These are phyloP conservation scores for Caranx melampygus DNA, from an alignment of 2,113 vertebrate species.

Conservation along the genomic window DNA sequence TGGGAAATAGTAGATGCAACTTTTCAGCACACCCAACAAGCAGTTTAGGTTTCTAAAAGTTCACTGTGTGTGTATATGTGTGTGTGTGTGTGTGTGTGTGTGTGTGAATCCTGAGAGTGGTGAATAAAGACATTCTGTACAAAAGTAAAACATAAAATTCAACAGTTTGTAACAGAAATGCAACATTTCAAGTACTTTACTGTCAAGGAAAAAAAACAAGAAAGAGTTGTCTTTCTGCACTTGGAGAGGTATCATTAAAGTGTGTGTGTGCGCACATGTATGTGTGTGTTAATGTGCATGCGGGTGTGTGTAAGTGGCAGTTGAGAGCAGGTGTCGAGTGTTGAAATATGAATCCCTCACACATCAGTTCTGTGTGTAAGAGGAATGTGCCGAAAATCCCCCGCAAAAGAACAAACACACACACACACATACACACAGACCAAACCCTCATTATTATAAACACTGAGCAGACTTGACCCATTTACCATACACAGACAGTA, in stretches of 20 bases:
- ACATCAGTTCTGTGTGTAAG: slow-evolving; percentile 56
- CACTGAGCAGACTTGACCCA: not conserved
- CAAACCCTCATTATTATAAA: slow-evolving; percentile 13
- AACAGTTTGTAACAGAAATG: not conserved
- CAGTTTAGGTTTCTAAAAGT: slow-evolving; percentile 8
- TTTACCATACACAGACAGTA: not conserved
- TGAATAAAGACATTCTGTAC: not conserved
- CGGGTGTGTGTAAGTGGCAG: slow-evolving; percentile 50
- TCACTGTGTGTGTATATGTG: not conserved
- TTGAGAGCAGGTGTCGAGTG: slow-evolving; percentile 75
- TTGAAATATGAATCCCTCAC: slow-evolving; percentile 72
- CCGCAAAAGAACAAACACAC: not conserved
- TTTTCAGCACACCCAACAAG: not conserved
- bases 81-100: not conserved
- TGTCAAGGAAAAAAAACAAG: slow-evolving; percentile 16
- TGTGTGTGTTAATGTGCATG: slow-evolving; percentile 16
- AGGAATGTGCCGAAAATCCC: slow-evolving; percentile 71
- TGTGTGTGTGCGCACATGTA: slow-evolving; percentile 17
- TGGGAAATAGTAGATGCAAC: slow-evolving; percentile 6
- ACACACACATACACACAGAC: not conserved
- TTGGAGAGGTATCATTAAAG: slow-evolving; percentile 4
- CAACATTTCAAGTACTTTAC: not conserved
- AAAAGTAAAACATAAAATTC: not conserved
- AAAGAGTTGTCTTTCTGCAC: slow-evolving; percentile 22
- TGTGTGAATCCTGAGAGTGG: not conserved